phyloP scores from a whole-genome alignment of 2,888 invertebrate genomes.

The Thymelicus lineola region DNA sequence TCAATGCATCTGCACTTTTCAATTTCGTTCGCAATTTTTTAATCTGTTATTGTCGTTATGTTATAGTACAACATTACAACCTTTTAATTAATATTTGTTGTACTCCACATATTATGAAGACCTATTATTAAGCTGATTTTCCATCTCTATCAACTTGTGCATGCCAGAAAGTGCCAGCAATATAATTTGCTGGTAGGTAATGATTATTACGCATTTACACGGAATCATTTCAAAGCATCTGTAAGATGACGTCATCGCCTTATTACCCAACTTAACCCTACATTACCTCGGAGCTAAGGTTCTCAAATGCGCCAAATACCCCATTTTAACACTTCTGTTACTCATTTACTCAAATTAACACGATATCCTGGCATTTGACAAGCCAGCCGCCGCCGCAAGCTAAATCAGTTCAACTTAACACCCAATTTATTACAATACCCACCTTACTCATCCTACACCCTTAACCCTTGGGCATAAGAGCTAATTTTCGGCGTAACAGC shows the following conservation, averaged over 20 bases:
- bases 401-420: conserved; percentile 32
- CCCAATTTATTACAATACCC: conserved; percentile 26
- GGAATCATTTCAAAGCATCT: conserved; percentile 23
- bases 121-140: background rate
- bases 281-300: conserved; percentile 29
- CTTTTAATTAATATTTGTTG: background rate
- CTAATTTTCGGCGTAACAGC: conserved; percentile 23
- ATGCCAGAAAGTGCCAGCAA: conserved; percentile 8
- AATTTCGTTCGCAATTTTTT: conserved; percentile 3
- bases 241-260: conserved; percentile 20
- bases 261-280: conserved; percentile 23
- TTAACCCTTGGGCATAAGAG: conserved; percentile 25
- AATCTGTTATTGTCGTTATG: background rate
- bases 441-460: background rate
- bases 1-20: conserved; percentile 14
- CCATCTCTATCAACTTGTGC: background rate
- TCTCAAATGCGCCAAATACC: conserved; percentile 47
- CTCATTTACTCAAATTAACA: conserved; percentile 52
- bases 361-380: conserved; percentile 47
- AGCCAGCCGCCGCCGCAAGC: conserved; percentile 41
- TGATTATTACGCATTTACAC: conserved; percentile 23
- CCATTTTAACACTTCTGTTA: conserved; percentile 50
- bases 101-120: background rate
- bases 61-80: no score
- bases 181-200: background rate